Base-by-base conservation (phyloP, 2,797 vertebrate genomes). In the Melopsittacus undulatus region DNA sequence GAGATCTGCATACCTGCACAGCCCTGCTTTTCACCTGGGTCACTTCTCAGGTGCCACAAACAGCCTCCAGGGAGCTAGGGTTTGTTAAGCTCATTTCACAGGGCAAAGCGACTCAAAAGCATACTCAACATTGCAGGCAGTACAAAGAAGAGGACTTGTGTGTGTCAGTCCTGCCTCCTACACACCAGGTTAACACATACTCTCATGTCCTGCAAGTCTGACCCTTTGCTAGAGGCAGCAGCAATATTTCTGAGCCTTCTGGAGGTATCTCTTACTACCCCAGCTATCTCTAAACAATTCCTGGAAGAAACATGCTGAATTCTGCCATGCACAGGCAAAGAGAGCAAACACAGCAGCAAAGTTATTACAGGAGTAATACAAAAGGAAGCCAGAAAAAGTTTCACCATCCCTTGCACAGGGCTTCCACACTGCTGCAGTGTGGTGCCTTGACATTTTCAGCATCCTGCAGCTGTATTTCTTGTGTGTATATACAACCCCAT, bases 1-100 rank as follows among this genome's bases (percentile, higher is more conserved):
- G 23, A 4, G 24, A 49, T 26, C 36, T n/a, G 14, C 62, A 74
- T 27, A 69, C 22, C 21, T 0, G 0, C 9, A 3, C 6, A 16
- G 36, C 48, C 29, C 84, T 77, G 46, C 22, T 70, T 66, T 86
- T 83, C 72, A 72, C 51, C 26, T 13, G 29, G 13, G 11, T 42
- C 30, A 43, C 20, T 62, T 82, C 57, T 34, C 57, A 19, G 32
- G 42, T 57, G 27, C 10, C 48, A 43, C 1, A 0, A 87, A 32
- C 48, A 91, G 64, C 36, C 21, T 21, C 15, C 45, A 17, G 24
- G 23, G 24, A 88, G 27, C 16, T 52, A 3, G 4, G 11, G 11
- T 62, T 78, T 70, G 30, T n/a, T 23, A 70, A 56, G n/a, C 8
- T 43, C 29, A 34, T 78, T 68, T 40, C 49, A 62, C 1, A 26